Base-by-base conservation (phyloP, 2,797 vertebrate genomes). In the Lophura swinhoii region DNA sequence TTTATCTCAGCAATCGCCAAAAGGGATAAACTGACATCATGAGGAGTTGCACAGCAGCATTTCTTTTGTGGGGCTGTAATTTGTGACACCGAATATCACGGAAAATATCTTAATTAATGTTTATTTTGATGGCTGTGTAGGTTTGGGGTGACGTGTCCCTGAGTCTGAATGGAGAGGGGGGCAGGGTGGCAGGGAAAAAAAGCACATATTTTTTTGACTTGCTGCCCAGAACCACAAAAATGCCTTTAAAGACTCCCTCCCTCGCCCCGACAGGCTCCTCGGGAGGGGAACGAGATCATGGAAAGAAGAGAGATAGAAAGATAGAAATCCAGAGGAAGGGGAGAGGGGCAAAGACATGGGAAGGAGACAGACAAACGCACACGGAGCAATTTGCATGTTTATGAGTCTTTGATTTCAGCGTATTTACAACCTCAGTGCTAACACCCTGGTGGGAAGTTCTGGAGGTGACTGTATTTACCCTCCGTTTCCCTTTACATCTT, bases 151-250 rank as follows among this genome's bases (percentile, higher is more conserved):
- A 95, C 59, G 85, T 94, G 92, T 96, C 88, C 86, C 86, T 91
- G 88, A 46, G 94, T 68, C 79, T 82, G 92, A 89, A 37, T 0
- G 1, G 76, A 62, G 58, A 41, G 29, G 78, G 79, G 80, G 76
- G 84, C 6, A 71, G 89, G 69, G 84, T 28, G 71, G 66, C 29
- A 6, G 41, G 41, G 28, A 31, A 51, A 46, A 86, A 69, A 60
- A 33, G 23, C 46, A 83, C 37, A 26, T 39, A 29, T 87, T 89
- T 85, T 88, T 81, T 95, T 96, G 88, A 95, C 95, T 95, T 64
- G 60, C n/a, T 96, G 93, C 94, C 95, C 93, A 93, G 77, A 96
- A 96, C 96, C 95, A 96, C 95, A 96, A 95, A 95, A 95, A 96
- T 96, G 94, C 26, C 91, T 95, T 91, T 91, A 94, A 94, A 94